Evolutionary conservation across 2,113 vertebrate species (phyloP).

Genomic region (Ploceus nigricollis): DNA sequence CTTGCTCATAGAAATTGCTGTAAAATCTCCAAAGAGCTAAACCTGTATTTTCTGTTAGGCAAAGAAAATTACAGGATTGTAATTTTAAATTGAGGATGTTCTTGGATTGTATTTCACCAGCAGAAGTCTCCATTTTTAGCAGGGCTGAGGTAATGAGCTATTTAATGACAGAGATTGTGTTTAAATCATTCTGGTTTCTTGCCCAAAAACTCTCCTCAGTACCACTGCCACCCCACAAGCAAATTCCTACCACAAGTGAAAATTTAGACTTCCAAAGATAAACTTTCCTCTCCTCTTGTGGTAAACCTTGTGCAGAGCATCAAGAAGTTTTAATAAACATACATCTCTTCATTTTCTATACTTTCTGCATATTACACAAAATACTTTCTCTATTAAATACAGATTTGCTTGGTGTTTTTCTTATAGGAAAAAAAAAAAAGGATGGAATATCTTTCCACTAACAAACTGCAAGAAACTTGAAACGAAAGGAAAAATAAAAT

Average conservation of each 20-base stretch:
- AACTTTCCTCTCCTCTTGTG: slow-evolving; percentile 14
- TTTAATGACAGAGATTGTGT: slow-evolving; percentile 5
- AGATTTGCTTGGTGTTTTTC: neutral
- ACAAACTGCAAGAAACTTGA: slow-evolving; percentile 10
- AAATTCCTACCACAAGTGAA: slow-evolving; percentile 17
- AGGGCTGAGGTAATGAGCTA: slow-evolving; percentile 31
- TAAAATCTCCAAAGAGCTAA: neutral
- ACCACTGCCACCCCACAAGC: neutral
- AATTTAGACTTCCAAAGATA: slow-evolving; percentile 6
- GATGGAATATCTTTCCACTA: neutral
- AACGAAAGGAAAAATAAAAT: neutral
- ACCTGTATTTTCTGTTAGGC: neutral
- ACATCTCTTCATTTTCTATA: neutral
- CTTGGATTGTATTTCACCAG: neutral
- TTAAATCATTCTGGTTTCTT: neutral
- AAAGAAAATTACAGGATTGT: slow-evolving; percentile 2
- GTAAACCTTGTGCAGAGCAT: neutral
- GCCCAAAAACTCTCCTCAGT: neutral
- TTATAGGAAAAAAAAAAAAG: neutral
- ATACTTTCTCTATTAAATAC: slow-evolving; percentile 48
- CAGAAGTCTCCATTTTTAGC: neutral
- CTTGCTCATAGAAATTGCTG: neutral
- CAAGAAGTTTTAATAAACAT: slow-evolving; percentile 35
- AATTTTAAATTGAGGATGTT: neutral
- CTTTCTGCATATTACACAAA: neutral